These are phyloP conservation scores for Erebia epiphron DNA, from an alignment of 2,888 invertebrate genomes.

Conservation along the genomic window DNA sequence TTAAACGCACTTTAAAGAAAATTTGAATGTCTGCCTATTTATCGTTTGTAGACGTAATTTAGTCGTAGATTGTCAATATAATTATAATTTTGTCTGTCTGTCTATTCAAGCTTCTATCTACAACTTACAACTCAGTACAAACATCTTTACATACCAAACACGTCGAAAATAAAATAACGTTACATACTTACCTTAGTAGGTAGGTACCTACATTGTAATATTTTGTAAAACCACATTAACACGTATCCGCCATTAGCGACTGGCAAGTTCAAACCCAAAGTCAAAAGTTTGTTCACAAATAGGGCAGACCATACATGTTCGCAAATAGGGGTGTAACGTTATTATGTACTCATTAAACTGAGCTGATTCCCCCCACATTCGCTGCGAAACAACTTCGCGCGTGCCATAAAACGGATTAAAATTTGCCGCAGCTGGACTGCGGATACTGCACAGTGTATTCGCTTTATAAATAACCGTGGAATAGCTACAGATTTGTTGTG, in stretches of 20 bases:
- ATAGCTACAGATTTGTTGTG: conserved; percentile 19
- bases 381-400: conserved; percentile 62
- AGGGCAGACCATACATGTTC: conserved; percentile 26
- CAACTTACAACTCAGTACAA: no score
- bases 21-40: no score
- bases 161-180: no score
- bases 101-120: no score
- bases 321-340: conserved; percentile 54
- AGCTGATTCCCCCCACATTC: conserved; percentile 53
- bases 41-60: no score
- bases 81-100: no score
- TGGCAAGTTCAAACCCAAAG: conserved; percentile 39
- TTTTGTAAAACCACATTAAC: background rate
- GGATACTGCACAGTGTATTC: conserved; percentile 7
- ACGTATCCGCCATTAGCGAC: background rate
- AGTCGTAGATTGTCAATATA: no score
- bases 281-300: conserved; percentile 43
- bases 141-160: no score
- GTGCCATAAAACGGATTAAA: conserved; percentile 75
- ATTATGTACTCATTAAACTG: conserved; percentile 67
- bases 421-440: conserved; percentile 69
- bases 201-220: no score
- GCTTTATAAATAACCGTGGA: conserved; percentile 20
- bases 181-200: no score
- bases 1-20: no score